Conservation (phyloP, 2,113 vertebrate genomes). For the Caretta caretta region DNA sequence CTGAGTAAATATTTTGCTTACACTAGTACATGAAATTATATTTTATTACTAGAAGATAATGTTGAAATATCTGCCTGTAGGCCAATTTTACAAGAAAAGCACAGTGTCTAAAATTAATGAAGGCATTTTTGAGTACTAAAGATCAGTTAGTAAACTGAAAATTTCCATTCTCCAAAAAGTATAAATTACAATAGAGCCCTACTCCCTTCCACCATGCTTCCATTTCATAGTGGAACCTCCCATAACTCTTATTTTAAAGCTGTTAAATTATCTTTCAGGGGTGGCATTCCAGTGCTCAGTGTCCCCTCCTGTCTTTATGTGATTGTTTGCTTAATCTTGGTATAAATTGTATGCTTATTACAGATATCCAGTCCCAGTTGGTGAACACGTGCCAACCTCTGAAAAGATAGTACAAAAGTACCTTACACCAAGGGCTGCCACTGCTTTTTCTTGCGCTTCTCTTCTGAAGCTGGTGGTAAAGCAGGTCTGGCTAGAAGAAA, state of each 20-base stretch:
- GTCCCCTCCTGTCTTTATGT: not conserved
- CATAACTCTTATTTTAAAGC: not conserved
- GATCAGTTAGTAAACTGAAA: not conserved
- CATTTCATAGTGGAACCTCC: not conserved
- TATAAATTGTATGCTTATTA: not conserved
- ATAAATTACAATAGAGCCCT: not conserved
- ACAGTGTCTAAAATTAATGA: not conserved
- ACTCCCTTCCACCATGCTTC: not conserved
- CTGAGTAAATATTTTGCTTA: not conserved
- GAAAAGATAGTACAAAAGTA: not conserved
- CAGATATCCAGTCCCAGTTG: not conserved
- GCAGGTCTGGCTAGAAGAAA: fast-evolving
- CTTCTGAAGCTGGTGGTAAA: not conserved
- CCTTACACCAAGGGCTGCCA: not conserved
- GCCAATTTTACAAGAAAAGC: not conserved
- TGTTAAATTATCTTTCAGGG: not conserved
- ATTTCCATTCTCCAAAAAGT: not conserved
- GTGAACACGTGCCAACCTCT: not conserved
- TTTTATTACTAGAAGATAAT: not conserved
- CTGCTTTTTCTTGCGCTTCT: not conserved
- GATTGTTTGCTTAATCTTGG: not conserved
- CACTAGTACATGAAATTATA: not conserved
- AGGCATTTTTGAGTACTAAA: not conserved
- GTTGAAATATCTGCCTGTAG: not conserved
- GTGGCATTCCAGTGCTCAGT: not conserved